Evolutionary conservation across 2,888 invertebrate species (phyloP).

Genomic region (Colletes collaris): DNA sequence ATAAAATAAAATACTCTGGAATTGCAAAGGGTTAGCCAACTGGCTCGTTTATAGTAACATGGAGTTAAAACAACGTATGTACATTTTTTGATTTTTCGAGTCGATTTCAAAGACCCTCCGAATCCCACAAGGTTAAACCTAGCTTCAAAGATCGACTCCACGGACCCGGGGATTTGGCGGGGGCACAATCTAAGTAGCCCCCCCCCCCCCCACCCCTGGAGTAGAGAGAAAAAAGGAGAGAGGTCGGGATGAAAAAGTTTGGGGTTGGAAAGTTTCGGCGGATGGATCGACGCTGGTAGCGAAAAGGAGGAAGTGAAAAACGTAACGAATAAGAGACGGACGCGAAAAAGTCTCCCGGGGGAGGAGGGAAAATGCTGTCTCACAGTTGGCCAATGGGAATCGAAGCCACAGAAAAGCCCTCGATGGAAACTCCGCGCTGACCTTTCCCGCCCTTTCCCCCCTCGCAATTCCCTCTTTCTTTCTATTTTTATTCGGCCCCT

Average conservation of each 20-base stretch:
- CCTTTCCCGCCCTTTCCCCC: conserved; percentile 32
- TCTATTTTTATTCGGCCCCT: conserved; percentile 30
- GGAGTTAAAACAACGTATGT: too few species aligned
- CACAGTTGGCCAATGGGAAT: conserved; percentile 62
- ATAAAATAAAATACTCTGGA: too few species aligned
- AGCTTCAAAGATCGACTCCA: too few species aligned
- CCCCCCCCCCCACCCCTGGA: too few species aligned
- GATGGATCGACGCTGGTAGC: conserved; percentile 28
- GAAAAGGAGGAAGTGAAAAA: conserved; percentile 27
- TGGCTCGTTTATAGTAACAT: too few species aligned
- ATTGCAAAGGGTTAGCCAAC: too few species aligned
- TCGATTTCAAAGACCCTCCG: too few species aligned
- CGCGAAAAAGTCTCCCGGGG: conserved; percentile 27
- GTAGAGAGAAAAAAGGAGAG: too few species aligned
- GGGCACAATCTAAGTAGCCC: too few species aligned
- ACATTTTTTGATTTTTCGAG: too few species aligned
- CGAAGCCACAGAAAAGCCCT: conserved; percentile 67
- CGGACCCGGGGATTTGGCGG: too few species aligned
- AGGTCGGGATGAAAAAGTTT: neutral
- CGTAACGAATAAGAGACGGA: conserved; percentile 31
- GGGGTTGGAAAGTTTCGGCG: conserved; percentile 49
- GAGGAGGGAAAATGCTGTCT: conserved; percentile 54
- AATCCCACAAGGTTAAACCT: too few species aligned
- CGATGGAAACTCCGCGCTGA: conserved; percentile 50
- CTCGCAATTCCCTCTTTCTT: conserved; percentile 38